A percentile compares a stretch with the other conserved stretches of the same genome.
Evolutionary conservation across 2,888 invertebrate species (phyloP).

Genomic region (Epirrita christyi): DNA sequence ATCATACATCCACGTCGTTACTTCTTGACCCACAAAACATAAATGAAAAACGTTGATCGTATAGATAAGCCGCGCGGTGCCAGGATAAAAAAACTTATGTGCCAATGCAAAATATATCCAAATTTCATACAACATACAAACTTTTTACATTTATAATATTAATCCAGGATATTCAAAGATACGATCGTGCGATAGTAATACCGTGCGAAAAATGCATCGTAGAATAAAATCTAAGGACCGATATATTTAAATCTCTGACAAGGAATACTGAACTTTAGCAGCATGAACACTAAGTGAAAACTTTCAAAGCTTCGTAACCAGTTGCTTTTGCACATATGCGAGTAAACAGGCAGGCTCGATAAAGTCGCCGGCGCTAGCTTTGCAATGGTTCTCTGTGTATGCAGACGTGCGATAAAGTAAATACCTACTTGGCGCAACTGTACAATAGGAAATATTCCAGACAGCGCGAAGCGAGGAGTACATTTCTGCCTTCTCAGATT

Average conservation of each 20-base stretch:
- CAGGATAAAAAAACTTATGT: no score
- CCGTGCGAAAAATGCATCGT: constrained; percentile 35
- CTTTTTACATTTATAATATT: no score
- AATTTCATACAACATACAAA: no score
- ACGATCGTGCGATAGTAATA: constrained; percentile 29
- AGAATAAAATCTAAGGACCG: constrained; percentile 41
- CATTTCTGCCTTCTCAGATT: constrained; percentile 48
- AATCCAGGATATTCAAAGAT: constrained; percentile 8
- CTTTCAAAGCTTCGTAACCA: constrained; percentile 34
- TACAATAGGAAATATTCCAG: constrained; percentile 58
- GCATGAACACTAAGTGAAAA: constrained; percentile 42
- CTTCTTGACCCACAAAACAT: no score
- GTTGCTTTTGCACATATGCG: constrained; percentile 53
- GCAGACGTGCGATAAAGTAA: constrained; percentile 61
- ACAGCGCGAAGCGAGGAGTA: constrained; percentile 42
- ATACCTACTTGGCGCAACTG: constrained; percentile 42
- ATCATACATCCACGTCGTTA: neutral
- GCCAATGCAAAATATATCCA: no score
- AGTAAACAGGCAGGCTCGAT: constrained; percentile 54
- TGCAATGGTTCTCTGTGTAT: constrained; percentile 53
- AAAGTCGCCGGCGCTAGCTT: constrained; percentile 50
- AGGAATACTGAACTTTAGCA: constrained; percentile 41
- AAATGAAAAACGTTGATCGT: no score
- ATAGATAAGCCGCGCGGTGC: no score
- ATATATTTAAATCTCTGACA: constrained; percentile 33